These are phyloP conservation scores for Creontiades dilutus DNA, from an alignment of 2,888 invertebrate genomes.

Conservation along the genomic window DNA sequence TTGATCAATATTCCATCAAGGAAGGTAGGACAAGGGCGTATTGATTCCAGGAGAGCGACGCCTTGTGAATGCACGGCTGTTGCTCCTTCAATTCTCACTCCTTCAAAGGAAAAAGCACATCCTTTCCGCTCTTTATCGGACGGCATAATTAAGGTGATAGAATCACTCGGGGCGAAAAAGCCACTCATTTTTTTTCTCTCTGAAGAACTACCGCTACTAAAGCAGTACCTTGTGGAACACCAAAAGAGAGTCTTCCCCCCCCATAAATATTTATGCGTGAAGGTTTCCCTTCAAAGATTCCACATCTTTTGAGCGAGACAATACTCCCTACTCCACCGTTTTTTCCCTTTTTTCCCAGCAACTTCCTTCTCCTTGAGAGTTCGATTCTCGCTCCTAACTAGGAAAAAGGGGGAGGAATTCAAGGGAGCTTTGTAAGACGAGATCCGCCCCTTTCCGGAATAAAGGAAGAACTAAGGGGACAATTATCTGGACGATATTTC, in stretches of 20 bases:
- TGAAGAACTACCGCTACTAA: not conserved
- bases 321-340: not conserved
- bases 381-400: not conserved
- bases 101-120: not conserved
- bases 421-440: not conserved
- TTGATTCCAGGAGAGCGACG: constrained; percentile 47
- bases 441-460: not conserved
- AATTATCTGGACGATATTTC: constrained; percentile 45
- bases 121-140: not conserved
- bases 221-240: not conserved
- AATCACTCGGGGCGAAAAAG: not conserved
- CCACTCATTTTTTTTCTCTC: constrained; percentile 1
- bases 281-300: constrained; percentile 29
- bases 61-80: not conserved
- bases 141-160: constrained; percentile 5
- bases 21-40: constrained; percentile 30
- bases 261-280: constrained; percentile 38
- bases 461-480: constrained; percentile 10
- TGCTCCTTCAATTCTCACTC: constrained; percentile 1
- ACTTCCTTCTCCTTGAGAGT: not conserved
- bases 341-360: not conserved
- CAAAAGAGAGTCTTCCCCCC: not conserved
- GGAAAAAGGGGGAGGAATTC: constrained; percentile 9
- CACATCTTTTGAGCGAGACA: not conserved
- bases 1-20: constrained; percentile 66